phyloP scores from a whole-genome alignment of 2,888 invertebrate species.

The Allolobophora icterica region DNA sequence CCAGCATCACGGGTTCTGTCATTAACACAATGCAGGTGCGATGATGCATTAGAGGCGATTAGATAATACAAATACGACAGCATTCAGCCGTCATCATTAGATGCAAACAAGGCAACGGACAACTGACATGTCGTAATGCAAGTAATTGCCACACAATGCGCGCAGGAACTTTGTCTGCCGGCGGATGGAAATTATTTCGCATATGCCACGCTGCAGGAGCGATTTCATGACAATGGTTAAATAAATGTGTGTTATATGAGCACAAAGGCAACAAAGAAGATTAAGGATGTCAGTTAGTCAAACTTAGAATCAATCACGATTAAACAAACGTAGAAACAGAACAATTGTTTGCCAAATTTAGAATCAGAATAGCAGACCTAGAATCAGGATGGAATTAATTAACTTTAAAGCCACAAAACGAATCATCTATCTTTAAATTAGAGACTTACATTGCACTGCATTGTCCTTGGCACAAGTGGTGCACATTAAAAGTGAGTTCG shows the following conservation, averaged over 20 bases:
- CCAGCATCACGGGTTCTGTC: background rate
- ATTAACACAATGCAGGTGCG: conserved; percentile 3
- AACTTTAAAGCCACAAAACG: background rate
- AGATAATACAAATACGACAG: conserved; percentile 9
- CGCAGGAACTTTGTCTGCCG: background rate
- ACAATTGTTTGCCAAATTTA: background rate
- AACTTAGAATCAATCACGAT: background rate
- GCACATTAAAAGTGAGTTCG: background rate
- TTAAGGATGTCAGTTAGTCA: background rate
- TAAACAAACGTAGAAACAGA: too few species aligned
- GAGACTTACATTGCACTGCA: too few species aligned
- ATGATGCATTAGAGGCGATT: background rate
- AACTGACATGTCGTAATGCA: background rate
- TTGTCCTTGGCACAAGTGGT: too few species aligned
- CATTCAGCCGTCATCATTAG: background rate
- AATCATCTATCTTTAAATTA: background rate
- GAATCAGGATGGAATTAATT: background rate
- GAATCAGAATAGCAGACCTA: background rate
- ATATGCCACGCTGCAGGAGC: background rate
- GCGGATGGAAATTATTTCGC: background rate
- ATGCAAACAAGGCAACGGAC: background rate
- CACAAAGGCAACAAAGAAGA: background rate
- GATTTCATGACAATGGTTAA: background rate
- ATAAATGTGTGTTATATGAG: background rate
- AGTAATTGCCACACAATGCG: conserved; percentile 17